Base-by-base conservation (phyloP, 2,797 vertebrate species). In the Merluccius polli region DNA sequence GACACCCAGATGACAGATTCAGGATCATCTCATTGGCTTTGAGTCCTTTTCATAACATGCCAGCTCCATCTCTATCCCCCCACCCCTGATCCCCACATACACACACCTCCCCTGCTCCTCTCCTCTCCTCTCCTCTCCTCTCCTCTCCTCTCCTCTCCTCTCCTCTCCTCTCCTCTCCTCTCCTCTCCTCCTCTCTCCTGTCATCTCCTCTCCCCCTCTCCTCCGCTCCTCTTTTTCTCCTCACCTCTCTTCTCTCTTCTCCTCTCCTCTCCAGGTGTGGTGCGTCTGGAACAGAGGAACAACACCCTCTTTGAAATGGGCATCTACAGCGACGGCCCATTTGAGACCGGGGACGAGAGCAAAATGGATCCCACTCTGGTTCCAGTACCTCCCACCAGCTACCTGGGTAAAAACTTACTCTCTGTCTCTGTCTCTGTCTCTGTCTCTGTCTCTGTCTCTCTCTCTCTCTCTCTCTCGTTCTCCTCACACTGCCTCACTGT, bases 251-350 rank as follows among this genome's bases (percentile, higher is more conserved):
- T 73, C 30, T 73, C 38, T 6, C 27, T 10, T 63, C 29, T 1
- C 9, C 0, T 74, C 75, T n/a, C 6, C 70, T 65, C 27, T 91
- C 80, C 86, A 99, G 98, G 98, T 68, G 86, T 97, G 79, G 97
- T 99, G 76, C 96, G 95, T 11, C 84, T 95, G 92, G 97, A 98
- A 79, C 96, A 97, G 90, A 98, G 89, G 87, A 98, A 98, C 85
- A 88, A 89, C 30, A 92, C 95, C 73, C 90, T 97, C 65, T 73
- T 95, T 77, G 94, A 95, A 0, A 12, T 89, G 87, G 93, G 87
- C 77, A 91, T 95, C 87, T 97, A 86, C 92, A 87, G 93, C 0
- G 97, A 98, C 76, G 98, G 97, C 72, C 98, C 98, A 59, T 99
- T 94, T 70, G 98, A 99, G 92, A 92, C 93, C 71, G 97, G 96